phyloP scores from a whole-genome alignment of 2,797 vertebrate genomes.

The Onychomys arenicola region DNA sequence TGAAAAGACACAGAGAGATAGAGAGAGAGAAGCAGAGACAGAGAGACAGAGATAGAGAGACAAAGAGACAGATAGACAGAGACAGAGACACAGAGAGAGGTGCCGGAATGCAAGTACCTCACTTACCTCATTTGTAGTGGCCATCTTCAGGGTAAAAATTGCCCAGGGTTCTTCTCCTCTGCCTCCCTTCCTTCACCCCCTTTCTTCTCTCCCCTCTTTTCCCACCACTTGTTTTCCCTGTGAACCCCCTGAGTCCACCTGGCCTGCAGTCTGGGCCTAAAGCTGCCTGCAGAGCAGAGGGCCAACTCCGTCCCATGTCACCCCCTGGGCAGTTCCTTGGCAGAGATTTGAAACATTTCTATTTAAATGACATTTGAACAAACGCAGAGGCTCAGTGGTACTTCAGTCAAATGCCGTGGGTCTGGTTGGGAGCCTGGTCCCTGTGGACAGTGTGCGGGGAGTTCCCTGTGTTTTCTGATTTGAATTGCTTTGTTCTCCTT shows the following conservation, averaged over 20 bases:
- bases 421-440: slow-evolving; percentile 88
- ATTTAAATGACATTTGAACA: slow-evolving; percentile 89
- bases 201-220: neutral
- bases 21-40: neutral
- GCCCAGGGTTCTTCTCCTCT: neutral
- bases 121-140: neutral
- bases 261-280: neutral
- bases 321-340: slow-evolving; percentile 86
- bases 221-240: slow-evolving; percentile 51
- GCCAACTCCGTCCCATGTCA: slow-evolving; percentile 54
- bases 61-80: fast-evolving
- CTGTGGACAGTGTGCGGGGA: slow-evolving; percentile 86
- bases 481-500: slow-evolving; percentile 91
- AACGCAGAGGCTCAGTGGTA: slow-evolving; percentile 87
- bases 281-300: slow-evolving; percentile 49
- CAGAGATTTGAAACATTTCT: slow-evolving; percentile 88
- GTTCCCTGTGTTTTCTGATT: slow-evolving; percentile 89
- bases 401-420: slow-evolving; percentile 89
- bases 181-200: neutral
- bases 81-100: neutral
- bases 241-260: neutral
- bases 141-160: neutral
- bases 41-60: neutral
- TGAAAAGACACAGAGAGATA: neutral
- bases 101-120: neutral